These are phyloP conservation scores for Catharus fuscescens DNA, from an alignment of 2,113 vertebrate genomes.

Conservation along the genomic window DNA sequence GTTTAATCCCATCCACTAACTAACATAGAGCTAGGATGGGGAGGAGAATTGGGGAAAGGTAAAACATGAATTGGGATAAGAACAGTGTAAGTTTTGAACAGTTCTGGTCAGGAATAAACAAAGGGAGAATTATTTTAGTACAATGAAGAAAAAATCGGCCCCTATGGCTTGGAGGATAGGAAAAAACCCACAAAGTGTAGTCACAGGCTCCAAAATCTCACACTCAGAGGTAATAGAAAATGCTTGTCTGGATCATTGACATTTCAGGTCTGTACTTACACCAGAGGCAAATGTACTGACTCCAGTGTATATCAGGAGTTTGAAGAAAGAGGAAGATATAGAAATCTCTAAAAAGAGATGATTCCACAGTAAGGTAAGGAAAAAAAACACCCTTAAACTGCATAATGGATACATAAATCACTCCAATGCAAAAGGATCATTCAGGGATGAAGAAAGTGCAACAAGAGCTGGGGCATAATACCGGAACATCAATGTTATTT, in stretches of 20 bases:
- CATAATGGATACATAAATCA: background rate
- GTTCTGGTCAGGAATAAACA: background rate
- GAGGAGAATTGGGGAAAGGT: background rate
- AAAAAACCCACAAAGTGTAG: background rate
- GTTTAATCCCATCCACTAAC: background rate
- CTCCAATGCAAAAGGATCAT: background rate
- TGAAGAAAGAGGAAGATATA: background rate
- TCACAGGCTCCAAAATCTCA: background rate
- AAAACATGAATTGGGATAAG: background rate
- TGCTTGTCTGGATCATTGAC: background rate
- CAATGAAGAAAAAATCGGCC: background rate
- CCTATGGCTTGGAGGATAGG: background rate
- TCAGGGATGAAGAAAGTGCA: background rate
- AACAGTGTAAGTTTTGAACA: background rate
- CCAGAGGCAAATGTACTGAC: background rate
- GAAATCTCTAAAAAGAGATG: background rate
- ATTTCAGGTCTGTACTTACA: background rate
- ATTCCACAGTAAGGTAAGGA: background rate
- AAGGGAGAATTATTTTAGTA: background rate
- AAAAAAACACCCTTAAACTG: background rate
- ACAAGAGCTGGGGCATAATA: background rate
- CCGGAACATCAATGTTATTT: background rate
- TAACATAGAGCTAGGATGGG: background rate
- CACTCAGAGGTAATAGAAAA: background rate
- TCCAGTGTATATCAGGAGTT: background rate